Evolutionary conservation across 2,113 vertebrate genomes (phyloP).

Genomic region (Piprites chloris): DNA sequence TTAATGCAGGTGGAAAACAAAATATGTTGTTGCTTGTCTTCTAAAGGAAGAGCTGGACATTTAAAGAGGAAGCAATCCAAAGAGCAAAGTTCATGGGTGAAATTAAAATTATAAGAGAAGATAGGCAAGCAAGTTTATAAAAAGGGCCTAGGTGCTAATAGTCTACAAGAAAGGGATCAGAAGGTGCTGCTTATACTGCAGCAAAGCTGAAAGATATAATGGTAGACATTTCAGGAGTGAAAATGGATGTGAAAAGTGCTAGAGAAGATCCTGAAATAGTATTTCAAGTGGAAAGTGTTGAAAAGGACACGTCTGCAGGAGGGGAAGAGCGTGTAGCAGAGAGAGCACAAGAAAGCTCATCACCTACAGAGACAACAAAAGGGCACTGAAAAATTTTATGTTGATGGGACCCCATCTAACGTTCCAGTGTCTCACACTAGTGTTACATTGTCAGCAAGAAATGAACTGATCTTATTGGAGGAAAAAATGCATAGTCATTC

Average conservation of each 20-base stretch:
- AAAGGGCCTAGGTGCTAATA: not conserved
- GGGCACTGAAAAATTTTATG: not conserved
- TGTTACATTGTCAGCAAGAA: not conserved
- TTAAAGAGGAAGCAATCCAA: not conserved
- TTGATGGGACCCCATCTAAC: not conserved
- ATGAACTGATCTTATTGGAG: not conserved
- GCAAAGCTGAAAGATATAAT: not conserved
- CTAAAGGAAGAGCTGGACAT: not conserved
- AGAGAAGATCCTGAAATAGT: conserved; percentile 33
- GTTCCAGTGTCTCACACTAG: not conserved
- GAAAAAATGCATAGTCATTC: not conserved
- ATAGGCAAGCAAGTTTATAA: not conserved
- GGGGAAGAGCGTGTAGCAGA: not conserved
- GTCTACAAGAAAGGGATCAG: not conserved
- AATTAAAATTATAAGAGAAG: not conserved
- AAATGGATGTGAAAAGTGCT: not conserved
- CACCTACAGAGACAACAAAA: not conserved
- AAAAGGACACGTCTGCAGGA: conserved; percentile 12
- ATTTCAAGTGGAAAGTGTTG: conserved; percentile 29
- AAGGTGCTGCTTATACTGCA: not conserved
- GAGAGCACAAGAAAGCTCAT: conserved; percentile 22
- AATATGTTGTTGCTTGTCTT: not conserved
- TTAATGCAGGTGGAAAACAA: not conserved
- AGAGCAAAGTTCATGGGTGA: not conserved
- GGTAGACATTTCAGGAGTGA: not conserved